Evolutionary conservation across 2,888 invertebrate species (phyloP).

Genomic region (Chymomyza fuscimana): DNA sequence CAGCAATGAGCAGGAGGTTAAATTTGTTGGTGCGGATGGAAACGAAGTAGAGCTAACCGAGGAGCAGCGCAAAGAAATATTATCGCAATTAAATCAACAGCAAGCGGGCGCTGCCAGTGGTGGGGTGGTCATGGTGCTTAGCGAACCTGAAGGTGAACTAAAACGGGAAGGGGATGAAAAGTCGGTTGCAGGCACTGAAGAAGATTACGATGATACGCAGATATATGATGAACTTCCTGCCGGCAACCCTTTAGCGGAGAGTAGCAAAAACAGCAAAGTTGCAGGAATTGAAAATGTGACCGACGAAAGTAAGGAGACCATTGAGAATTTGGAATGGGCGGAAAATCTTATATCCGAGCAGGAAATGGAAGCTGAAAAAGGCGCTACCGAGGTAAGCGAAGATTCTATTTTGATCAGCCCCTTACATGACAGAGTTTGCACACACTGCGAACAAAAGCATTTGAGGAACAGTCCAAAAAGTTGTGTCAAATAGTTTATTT

Average conservation of each 20-base stretch:
- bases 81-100: conserved; percentile 78
- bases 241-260: conserved; percentile 47
- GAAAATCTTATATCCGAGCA: conserved; percentile 77
- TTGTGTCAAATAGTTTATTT: too few relatives aligned
- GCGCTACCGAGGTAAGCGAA: conserved; percentile 58
- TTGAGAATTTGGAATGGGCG: conserved; percentile 77
- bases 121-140: conserved; percentile 79
- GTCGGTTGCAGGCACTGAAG: conserved; percentile 56
- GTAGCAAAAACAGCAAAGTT: conserved; percentile 42
- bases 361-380: conserved; percentile 63
- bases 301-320: conserved; percentile 76
- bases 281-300: conserved; percentile 29
- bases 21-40: conserved; percentile 81
- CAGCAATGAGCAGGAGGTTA: conserved; percentile 67
- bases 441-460: too few relatives aligned
- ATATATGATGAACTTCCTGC: conserved; percentile 69
- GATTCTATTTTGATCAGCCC: not conserved
- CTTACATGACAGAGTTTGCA: too few relatives aligned
- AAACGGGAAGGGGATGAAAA: conserved; percentile 58
- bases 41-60: conserved; percentile 79
- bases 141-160: conserved; percentile 65
- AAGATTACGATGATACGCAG: conserved; percentile 72
- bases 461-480: too few relatives aligned
- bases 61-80: conserved; percentile 79
- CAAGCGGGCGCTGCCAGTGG: conserved; percentile 77